These are phyloP conservation scores for Tribolium freemani DNA, from an alignment of 2,888 invertebrate species.

Conservation along the genomic window DNA sequence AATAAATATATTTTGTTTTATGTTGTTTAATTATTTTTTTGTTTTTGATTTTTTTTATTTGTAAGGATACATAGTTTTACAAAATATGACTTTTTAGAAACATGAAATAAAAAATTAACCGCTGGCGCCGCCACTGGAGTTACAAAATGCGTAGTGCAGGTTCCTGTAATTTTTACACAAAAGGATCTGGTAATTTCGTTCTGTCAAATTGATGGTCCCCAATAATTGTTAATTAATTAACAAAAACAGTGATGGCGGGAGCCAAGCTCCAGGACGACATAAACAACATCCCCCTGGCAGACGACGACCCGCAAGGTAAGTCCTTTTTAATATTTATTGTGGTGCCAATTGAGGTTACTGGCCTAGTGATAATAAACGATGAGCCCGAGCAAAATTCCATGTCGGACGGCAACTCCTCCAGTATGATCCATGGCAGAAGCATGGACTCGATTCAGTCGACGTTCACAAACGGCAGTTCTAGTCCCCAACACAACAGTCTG, in stretches of 20 bases:
- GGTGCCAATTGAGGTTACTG: conserved; percentile 12
- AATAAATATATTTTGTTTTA: too few relatives aligned
- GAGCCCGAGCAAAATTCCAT: conserved; percentile 76
- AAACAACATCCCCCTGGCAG: conserved; percentile 88
- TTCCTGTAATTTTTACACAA: too few relatives aligned
- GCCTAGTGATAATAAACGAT: conserved; percentile 85
- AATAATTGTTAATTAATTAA: conserved; percentile 4
- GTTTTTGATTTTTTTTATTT: too few relatives aligned
- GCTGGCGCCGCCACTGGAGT: too few relatives aligned
- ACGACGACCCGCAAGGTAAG: conserved; percentile 90
- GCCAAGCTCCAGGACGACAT: conserved; percentile 84
- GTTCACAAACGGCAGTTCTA: conserved; percentile 90
- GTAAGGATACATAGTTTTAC: too few relatives aligned
- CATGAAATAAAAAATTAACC: too few relatives aligned
- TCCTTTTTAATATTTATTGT: background rate
- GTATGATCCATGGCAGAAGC: conserved; percentile 84
- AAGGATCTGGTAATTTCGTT: too few relatives aligned
- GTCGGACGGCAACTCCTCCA: conserved; percentile 69
- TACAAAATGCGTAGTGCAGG: too few relatives aligned
- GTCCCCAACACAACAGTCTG: conserved; percentile 79
- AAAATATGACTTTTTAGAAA: too few relatives aligned
- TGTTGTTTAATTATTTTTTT: too few relatives aligned
- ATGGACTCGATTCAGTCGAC: conserved; percentile 92
- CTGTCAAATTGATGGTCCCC: conserved; percentile 4
- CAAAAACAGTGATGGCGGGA: conserved; percentile 64